phyloP scores from a whole-genome alignment of 2,888 invertebrate genomes.

The Apamea anceps region DNA sequence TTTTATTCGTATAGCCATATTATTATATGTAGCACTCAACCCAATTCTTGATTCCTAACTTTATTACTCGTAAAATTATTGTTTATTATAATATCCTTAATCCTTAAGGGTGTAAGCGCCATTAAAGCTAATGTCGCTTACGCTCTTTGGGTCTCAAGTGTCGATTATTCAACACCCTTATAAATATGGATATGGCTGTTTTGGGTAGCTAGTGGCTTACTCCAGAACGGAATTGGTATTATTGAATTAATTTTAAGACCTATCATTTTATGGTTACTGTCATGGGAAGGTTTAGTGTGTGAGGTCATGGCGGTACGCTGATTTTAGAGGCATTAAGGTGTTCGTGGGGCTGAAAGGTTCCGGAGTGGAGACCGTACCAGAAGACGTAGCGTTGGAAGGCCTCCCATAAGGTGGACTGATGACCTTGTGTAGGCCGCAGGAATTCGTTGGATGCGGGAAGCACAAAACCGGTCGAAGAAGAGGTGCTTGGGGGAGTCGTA shows the following conservation, averaged over 20 bases:
- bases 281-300: conserved; percentile 3
- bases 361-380: no score
- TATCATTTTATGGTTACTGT: conserved; percentile 17
- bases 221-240: conserved; percentile 25
- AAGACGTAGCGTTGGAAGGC: no score
- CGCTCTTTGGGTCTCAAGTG: conserved; percentile 12
- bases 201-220: conserved; percentile 16
- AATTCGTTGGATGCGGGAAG: no score
- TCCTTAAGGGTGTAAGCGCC: conserved; percentile 15
- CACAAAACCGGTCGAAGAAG: no score
- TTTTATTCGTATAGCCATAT: background rate
- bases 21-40: background rate
- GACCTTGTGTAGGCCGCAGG: no score
- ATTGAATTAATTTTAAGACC: conserved; percentile 50
- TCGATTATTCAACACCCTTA: conserved; percentile 43
- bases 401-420: no score
- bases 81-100: conserved; percentile 21
- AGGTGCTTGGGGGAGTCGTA: no score
- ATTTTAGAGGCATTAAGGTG: background rate
- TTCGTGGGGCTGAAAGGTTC: background rate
- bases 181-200: conserved; percentile 54
- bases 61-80: conserved; percentile 14
- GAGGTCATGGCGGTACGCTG: background rate
- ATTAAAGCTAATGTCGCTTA: conserved; percentile 22
- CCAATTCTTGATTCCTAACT: background rate